A percentile compares a stretch with the other conserved stretches of the same genome.
Conservation (phyloP, 2,888 invertebrate species). For the Galerucella nymphaeae region DNA sequence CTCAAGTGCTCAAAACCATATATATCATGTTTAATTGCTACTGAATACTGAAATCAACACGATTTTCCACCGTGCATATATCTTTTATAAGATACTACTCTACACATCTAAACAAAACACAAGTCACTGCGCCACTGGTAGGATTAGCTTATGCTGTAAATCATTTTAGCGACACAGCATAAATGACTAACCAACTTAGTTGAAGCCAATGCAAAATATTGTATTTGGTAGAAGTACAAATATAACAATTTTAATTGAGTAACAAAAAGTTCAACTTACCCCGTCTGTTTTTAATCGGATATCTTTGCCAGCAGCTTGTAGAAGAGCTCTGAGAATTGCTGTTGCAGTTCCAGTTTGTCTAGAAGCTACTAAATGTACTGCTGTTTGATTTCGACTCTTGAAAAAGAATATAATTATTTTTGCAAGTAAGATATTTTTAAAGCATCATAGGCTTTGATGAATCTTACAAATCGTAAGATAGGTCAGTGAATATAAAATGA, state of each 20-base stretch:
- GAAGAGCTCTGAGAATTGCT: conserved; percentile 86
- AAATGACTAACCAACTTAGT: too few relatives aligned
- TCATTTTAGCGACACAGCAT: too few relatives aligned
- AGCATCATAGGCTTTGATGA: too few relatives aligned
- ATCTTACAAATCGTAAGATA: too few relatives aligned
- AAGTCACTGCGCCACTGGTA: too few relatives aligned
- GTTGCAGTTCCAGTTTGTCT: conserved; percentile 93
- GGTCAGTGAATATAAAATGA: too few relatives aligned
- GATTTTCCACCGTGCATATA: neutral
- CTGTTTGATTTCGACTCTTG: conserved; percentile 92
- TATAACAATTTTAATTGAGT: neutral
- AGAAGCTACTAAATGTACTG: conserved; percentile 94
- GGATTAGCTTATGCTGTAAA: too few relatives aligned
- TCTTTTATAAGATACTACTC: too few relatives aligned
- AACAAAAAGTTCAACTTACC: conserved; percentile 70
- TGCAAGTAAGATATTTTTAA: too few relatives aligned
- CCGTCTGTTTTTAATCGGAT: conserved; percentile 88
- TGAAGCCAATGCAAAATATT: too few relatives aligned
- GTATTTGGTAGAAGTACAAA: too few relatives aligned
- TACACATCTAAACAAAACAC: too few relatives aligned
- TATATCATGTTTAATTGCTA: conserved; percentile 5
- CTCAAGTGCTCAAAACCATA: conserved; percentile 5
- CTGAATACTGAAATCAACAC: neutral
- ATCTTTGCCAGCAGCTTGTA: conserved; percentile 91
- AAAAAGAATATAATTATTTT: conserved; percentile 45